These are phyloP conservation scores for Pyrgus malvae DNA, from an alignment of 2,888 invertebrate species.

Conservation along the genomic window DNA sequence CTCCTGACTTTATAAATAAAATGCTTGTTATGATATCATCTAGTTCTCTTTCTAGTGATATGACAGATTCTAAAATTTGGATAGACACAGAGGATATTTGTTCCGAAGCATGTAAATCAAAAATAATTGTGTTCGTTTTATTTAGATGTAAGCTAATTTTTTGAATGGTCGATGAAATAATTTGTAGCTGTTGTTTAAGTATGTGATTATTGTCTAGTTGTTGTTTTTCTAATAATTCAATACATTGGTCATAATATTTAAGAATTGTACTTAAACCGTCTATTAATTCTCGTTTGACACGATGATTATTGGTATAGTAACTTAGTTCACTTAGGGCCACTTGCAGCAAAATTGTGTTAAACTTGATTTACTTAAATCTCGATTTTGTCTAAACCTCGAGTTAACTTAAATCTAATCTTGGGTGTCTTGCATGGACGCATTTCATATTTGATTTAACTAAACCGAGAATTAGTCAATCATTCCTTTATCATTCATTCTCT, in stretches of 20 bases:
- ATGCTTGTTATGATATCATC: conserved; percentile 13
- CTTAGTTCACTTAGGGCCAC: not conserved
- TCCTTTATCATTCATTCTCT: no score
- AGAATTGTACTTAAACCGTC: conserved; percentile 10
- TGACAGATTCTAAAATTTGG: conserved; percentile 5
- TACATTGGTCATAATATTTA: not conserved
- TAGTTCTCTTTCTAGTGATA: conserved; percentile 13
- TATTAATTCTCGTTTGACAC: conserved; percentile 14
- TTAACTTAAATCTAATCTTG: no score
- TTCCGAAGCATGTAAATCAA: not conserved
- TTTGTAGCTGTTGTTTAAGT: not conserved
- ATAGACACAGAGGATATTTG: not conserved
- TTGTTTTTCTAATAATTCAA: conserved; percentile 1
- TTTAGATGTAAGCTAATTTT: not conserved
- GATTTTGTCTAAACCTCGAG: no score
- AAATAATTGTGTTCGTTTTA: not conserved
- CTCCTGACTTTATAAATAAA: conserved; percentile 20
- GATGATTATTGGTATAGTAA: not conserved
- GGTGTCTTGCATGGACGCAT: no score
- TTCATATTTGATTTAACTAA: no score
- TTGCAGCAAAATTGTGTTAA: no score
- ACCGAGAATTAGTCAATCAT: no score
- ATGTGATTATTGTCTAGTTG: not conserved
- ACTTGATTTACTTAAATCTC: no score
- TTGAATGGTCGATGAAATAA: not conserved